Evolutionary conservation across 2,113 vertebrate species (phyloP), one percentile per base, ranked within the genome.

Genomic region (Casuarius casuarius): DNA sequence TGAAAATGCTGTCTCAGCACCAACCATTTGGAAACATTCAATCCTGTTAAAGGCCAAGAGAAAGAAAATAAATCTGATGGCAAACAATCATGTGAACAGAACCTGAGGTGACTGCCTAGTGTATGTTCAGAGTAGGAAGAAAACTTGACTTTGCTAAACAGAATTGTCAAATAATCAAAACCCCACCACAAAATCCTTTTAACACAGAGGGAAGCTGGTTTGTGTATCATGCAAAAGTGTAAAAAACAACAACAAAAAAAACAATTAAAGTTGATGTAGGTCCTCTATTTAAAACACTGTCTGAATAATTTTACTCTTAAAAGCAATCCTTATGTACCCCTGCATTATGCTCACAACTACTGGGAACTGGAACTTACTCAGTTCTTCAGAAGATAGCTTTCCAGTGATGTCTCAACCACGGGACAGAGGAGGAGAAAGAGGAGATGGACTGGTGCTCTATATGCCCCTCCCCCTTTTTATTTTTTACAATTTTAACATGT

Each of bases 1-100:
- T 81, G 94, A 97, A 98, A 98, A 90, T 90, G 96, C 95, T 87
- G 49, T 33, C 93, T 98, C 96, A 96, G 93, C 96, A 97, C 33
- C 58, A 88, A 91, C 51, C 91, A 76, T 91, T 90, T 97, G 94
- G 94, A 96, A 96, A 85, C 13, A 82, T 40, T 94, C 59, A 25
- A 87, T 75, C 90, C 90, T 87, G 87, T 59, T 89, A 89, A 96
- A 66, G 74, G 63, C 83, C 90, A 76, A 96, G 59, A 86, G 76
- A 91, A 94, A 61, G 19, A 78, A 95, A 97, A 35, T 29, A 49
- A 92, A 22, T 20, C 78, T 29, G 81, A 48, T 59, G 70, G 71
- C 54, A 94, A 88, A 67, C 22, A 96, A 38, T 66, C 62, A 56
- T 4, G 10, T 40, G 68, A 88, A 85, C 54, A 89, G 68, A 95